A percentile compares a stretch with the other conserved stretches of the same genome.
These are phyloP conservation scores for Portunus trituberculatus DNA, from an alignment of 1,140 invertebrate genomes.

Conservation along the genomic window DNA sequence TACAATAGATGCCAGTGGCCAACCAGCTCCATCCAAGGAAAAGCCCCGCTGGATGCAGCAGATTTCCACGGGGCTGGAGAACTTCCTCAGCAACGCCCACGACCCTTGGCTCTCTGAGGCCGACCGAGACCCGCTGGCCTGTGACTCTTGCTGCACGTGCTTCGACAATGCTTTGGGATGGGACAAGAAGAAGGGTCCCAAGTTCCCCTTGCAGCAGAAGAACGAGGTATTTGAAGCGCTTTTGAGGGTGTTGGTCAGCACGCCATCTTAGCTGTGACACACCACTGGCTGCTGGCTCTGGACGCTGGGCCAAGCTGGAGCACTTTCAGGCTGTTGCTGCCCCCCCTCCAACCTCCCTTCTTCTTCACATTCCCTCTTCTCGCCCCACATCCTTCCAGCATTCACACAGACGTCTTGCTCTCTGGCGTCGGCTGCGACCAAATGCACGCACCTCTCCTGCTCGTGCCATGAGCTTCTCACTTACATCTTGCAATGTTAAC, in stretches of 20 bases:
- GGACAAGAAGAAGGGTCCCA: conserved; percentile 73
- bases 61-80: conserved; percentile 76
- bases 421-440: not conserved
- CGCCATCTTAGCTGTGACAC: conserved; percentile 57
- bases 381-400: not conserved
- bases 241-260: conserved; percentile 66
- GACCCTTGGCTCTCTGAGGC: conserved; percentile 77
- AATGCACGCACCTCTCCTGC: not conserved
- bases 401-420: not conserved
- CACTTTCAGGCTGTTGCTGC: conserved; percentile 66
- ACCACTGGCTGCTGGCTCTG: conserved; percentile 29
- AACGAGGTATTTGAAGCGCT: conserved; percentile 68
- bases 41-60: conserved; percentile 73
- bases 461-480: conserved; percentile 38
- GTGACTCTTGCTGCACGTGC: conserved; percentile 73
- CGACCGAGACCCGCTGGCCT: conserved; percentile 76
- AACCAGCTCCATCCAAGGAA: conserved; percentile 59
- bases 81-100: conserved; percentile 78
- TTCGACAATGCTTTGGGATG: conserved; percentile 69
- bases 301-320: conserved; percentile 61
- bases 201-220: conserved; percentile 70
- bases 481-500: not conserved
- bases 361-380: not conserved
- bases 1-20: conserved; percentile 66
- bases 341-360: conserved; percentile 24